Evolutionary conservation across 1,140 invertebrate species (phyloP).

Genomic region (Zaprionus lachaisei): DNA sequence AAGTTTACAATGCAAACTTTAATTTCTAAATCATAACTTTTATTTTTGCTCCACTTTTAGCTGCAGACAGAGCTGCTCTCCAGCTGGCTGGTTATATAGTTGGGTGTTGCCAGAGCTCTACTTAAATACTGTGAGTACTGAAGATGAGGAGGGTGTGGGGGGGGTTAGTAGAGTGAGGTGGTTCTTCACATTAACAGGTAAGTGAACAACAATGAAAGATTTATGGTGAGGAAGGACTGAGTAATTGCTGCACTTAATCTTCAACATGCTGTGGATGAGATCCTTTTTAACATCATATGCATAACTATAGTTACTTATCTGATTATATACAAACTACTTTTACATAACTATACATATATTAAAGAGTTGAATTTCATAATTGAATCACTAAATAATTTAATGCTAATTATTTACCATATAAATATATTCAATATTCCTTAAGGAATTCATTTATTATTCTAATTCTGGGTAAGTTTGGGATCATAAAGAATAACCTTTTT

Average conservation of each 20-base stretch:
- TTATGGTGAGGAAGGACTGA: conserved; percentile 6
- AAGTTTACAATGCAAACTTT: conserved; percentile 62
- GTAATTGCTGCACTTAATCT: conserved; percentile 7
- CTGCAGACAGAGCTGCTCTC: conserved; percentile 12
- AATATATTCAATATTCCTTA: background rate
- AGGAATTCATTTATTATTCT: background rate
- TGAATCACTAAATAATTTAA: too few species aligned
- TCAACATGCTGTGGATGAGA: background rate
- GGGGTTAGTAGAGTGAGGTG: background rate
- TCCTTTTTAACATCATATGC: background rate
- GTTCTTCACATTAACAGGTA: background rate
- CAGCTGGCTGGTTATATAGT: background rate
- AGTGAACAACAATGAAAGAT: conserved; percentile 37
- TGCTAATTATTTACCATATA: too few species aligned
- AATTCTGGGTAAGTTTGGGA: background rate
- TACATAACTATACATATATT: background rate
- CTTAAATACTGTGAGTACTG: conserved; percentile 1
- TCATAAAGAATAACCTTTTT: background rate
- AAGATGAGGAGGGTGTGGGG: background rate
- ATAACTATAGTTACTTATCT: background rate
- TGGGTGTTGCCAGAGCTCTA: conserved; percentile 16
- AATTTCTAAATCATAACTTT: conserved; percentile 80
- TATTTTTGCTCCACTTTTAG: conserved; percentile 55
- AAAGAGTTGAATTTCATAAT: too few species aligned
- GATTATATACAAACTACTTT: background rate